Percentiles rank a stretch among this genome's conserved stretches.
Evolutionary conservation across 1,140 invertebrate species (phyloP).

Genomic region (Potamilus streckersoni): DNA sequence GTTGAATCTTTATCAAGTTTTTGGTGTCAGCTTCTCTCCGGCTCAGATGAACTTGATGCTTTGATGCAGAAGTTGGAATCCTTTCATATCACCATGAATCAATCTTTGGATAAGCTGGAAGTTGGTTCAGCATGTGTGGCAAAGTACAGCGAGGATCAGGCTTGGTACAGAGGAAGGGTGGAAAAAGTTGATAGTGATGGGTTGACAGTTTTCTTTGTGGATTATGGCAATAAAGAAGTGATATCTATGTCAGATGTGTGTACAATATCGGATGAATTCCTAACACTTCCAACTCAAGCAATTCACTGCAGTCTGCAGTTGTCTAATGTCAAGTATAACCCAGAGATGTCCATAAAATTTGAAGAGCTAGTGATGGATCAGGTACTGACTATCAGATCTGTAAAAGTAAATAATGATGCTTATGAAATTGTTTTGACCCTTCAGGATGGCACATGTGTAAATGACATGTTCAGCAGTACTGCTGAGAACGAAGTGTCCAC

Average conservation of each 20-base stretch:
- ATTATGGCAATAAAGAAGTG: conserved; percentile 71
- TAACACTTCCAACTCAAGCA: conserved; percentile 24
- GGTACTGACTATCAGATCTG: conserved; percentile 1
- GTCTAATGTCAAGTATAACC: conserved; percentile 14
- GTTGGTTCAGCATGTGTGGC: conserved; percentile 75
- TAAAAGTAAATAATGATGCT: conserved; percentile 10
- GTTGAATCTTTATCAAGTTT: conserved; percentile 42
- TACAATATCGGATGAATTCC: conserved; percentile 10
- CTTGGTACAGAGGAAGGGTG: conserved; percentile 84
- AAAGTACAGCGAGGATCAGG: conserved; percentile 77
- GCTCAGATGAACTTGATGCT: conserved; percentile 31
- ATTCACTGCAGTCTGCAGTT: conserved; percentile 20
- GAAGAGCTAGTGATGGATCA: conserved; percentile 15
- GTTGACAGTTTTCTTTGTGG: conserved; percentile 82
- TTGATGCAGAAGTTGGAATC: conserved; percentile 19
- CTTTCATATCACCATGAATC: neutral
- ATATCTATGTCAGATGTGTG: conserved; percentile 20
- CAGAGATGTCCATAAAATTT: conserved; percentile 8
- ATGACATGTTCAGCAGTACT: neutral
- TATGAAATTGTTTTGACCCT: conserved; percentile 9
- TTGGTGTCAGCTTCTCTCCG: conserved; percentile 36
- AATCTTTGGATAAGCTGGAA: conserved; percentile 10
- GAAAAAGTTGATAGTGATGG: conserved; percentile 70
- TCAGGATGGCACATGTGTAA: conserved; percentile 7
- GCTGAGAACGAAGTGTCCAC: neutral